These are phyloP conservation scores for Austrofundulus limnaeus DNA, from an alignment of 2,113 vertebrate species.

Conservation along the genomic window DNA sequence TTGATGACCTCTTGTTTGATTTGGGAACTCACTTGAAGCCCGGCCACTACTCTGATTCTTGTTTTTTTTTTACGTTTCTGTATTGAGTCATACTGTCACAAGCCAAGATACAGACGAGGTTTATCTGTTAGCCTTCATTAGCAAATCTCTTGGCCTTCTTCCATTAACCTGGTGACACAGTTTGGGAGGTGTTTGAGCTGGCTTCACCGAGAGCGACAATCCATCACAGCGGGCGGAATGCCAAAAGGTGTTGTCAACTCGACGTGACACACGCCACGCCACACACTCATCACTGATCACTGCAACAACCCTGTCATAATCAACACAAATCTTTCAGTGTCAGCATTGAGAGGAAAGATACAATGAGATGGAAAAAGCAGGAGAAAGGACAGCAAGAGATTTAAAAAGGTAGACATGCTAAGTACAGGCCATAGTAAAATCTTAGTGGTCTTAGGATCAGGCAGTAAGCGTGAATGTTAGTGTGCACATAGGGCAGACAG, in stretches of 20 bases:
- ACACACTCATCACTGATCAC: conserved; percentile 71
- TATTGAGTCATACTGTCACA: conserved; percentile 16
- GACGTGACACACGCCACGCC: conserved; percentile 66
- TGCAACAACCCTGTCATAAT: conserved; percentile 76
- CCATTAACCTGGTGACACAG: conserved; percentile 65
- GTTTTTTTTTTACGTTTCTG: conserved; percentile 8
- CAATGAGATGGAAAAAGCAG: conserved; percentile 53
- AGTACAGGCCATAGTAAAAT: conserved; percentile 61
- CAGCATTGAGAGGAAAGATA: conserved; percentile 75
- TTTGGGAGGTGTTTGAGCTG: conserved; percentile 46
- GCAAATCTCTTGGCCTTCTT: conserved; percentile 67
- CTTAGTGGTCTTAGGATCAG: conserved; percentile 44
- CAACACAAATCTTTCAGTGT: conserved; percentile 74
- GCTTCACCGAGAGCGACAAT: conserved; percentile 39
- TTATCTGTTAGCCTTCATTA: conserved; percentile 50
- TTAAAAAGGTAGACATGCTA: conserved; percentile 59
- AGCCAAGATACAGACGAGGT: conserved; percentile 32
- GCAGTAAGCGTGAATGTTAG: conserved; percentile 56
- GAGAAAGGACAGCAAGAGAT: conserved; percentile 40
- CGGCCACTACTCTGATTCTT: not conserved
- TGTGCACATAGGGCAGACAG: conserved; percentile 53
- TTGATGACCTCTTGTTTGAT: conserved; percentile 35
- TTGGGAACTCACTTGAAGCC: conserved; percentile 28
- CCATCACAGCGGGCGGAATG: conserved; percentile 48
- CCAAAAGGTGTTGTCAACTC: conserved; percentile 61